Evolutionary conservation across 2,113 vertebrate genomes (phyloP), one percentile per base, ranked within the genome.

Genomic region (Butastur rufipennis): DNA sequence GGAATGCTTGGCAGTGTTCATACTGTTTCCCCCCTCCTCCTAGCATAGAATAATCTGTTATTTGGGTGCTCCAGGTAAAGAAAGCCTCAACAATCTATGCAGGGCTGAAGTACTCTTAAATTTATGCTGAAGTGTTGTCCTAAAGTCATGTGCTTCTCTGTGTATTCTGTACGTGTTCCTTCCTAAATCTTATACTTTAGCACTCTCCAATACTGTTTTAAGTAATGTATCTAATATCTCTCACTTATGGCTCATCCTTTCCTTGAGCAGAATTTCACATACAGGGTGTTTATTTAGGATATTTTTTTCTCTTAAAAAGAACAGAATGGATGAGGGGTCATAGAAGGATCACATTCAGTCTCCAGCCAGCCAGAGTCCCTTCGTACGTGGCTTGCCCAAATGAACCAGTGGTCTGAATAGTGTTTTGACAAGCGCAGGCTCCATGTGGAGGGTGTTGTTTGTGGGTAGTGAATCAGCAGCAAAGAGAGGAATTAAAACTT

Each of bases 371-470:
- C 52, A 61, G 23, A 66, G 16, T 77, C 26, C 21, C 6, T 14
- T 67, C 1, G 0, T 36, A 27, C 0, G 1, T 42, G 48, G 21
- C 26, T 81, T 59, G 32, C 38, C n/a, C 25, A 22, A 42, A 65
- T 19, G 53, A 87, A 31, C 10, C 29, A 78, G 15, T 0, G 6
- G 7, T 81, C 68, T 59, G 55, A 48, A 9, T 2, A 6, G 12
- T 48, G 26, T 80, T 59, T 70, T 47, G 32, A 9, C 1, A 3
- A 38, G 26, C 56, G 58, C 47, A 58, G 25, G 23, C 40, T 81
- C 38, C 19, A 23, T 4, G 1, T 0, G 10, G 50, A 82, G 2
- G 22, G 26, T 47, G 7, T 3, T 13, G 16, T 53, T 80, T 26
- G 12, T 62, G 43, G 9, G 7, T 45, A 8, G 13, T 23, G 32